Base-by-base conservation (phyloP, 2,797 vertebrate genomes). In the Dicrostonyx torquatus region DNA sequence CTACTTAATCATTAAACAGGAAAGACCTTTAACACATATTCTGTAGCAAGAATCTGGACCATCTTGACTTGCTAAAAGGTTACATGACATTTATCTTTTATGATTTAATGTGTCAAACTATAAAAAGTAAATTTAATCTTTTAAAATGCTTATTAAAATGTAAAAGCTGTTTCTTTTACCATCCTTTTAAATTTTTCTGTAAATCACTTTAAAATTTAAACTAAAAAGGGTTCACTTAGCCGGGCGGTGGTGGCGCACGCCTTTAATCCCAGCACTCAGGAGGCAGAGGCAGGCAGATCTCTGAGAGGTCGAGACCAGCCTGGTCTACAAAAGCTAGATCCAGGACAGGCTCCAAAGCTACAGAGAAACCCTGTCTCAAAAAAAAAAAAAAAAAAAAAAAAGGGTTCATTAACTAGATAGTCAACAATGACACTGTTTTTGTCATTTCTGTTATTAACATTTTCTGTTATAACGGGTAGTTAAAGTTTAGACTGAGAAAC, bases 1-100 rank as follows among this genome's bases (percentile, higher is more conserved):
- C n/a, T 77, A 79, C 45, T 87, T 89, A 82, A 45, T 53, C 87
- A 93, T 87, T 95, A 82, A 95, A 70, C 20, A 94, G 34, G n/a
- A 96, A 94, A 37, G 48, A 79, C 29, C 55, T 86, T 94, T 26
- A 73, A 45, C 62, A 92, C 26, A 58, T 76, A 92, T 53, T 94
- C 31, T 89, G 22, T 84, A 78, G 72, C 58, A 95, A 95, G 86
- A 94, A 85, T 24, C 34, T 90, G 6, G 55, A 90, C 29, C 34
- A 90, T 60, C 77, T 34, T 62, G 11, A 45, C 82, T 93, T 96
- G 62, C 75, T 86, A 58, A 88, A 94, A 92, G 55, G 29, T 79
- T 62, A 80, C 48, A 58, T 73, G 29, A 82, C 60, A 90, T 92
- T 48, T 72, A 66, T 43, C 88, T 89, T 95, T 91, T 92, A 85